phyloP scores from a whole-genome alignment of 2,113 vertebrate genomes.

The Melanerpes formicivorus region DNA sequence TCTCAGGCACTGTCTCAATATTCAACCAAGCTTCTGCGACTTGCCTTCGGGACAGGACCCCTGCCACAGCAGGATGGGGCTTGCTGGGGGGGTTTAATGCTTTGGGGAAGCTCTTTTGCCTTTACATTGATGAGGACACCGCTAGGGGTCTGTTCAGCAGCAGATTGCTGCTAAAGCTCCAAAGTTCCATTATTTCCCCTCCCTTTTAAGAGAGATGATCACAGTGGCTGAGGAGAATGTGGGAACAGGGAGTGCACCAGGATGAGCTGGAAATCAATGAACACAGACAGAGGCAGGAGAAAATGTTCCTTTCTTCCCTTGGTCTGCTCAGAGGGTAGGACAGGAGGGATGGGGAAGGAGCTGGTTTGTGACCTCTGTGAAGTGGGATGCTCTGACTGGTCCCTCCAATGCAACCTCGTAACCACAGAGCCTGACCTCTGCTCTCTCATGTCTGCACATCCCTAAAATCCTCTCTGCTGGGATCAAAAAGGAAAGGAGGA shows the following conservation, averaged over 20 bases:
- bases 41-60: not conserved
- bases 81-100: not conserved
- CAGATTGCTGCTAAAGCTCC: not conserved
- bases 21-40: not conserved
- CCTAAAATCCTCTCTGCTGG: not conserved
- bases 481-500: not conserved
- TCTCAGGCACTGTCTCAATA: not conserved
- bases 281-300: not conserved
- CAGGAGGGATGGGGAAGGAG: not conserved
- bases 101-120: not conserved
- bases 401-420: fast-evolving
- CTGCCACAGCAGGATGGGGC: not conserved
- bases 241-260: not conserved
- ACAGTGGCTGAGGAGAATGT: not conserved
- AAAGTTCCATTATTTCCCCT: not conserved
- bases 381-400: not conserved
- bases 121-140: not conserved
- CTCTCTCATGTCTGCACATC: fast-evolving
- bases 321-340: not conserved
- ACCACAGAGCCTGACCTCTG: not conserved
- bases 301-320: not conserved
- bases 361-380: not conserved
- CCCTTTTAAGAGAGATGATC: not conserved
- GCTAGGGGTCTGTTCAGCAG: not conserved
- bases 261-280: not conserved